Evolutionary conservation across 2,113 vertebrate species (phyloP), one percentile per base, ranked within the genome.

Genomic region (Rattus norvegicus): DNA sequence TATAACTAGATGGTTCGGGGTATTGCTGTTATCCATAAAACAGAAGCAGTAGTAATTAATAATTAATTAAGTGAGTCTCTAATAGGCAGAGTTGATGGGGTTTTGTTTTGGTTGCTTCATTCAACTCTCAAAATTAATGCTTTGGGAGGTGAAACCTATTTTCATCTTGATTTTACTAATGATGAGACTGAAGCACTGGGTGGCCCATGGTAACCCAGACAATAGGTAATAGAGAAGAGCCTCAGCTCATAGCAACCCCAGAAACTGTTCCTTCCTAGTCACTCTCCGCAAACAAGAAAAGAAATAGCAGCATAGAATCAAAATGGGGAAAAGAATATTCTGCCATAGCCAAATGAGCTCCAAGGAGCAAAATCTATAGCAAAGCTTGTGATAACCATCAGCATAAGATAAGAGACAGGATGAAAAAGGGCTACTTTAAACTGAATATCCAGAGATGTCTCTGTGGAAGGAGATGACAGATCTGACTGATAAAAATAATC

Each of bases 141-240:
- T 1, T 26, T 84, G 26, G 54, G 19, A 88, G 52, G 9, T 67
- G 93, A 33, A 17, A 73, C 33, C 1, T 81, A 73, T 39, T 92
- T 94, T 90, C 1, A 80, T 49, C 54, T 17, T 87, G 92, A 12
- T 69, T 92, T 95, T 93, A 24, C 72, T 93, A 80, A 65, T 61
- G 56, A 73, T 67, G 19, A 88, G 75, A 87, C 43, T 12, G 16
- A 92, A 94, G 26, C 6, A 22, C 0, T 49, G 22, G 11, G 36
- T 39, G 6, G 30, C 8, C 49, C 13, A 5, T 24, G 30, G 47
- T 90, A n/a, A 79, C 1, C 22, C 43, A 75, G 17, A 63, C 13
- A 75, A 7, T 87, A 56, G 89, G 7, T 20, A 33, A 11, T 17
- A 85, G 80, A 70, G 33, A 85, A 7, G 26, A 26, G 1, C 33